Conservation (phyloP, 92 coral and sea anemone genomes). For the Pocillopora grandis region DNA sequence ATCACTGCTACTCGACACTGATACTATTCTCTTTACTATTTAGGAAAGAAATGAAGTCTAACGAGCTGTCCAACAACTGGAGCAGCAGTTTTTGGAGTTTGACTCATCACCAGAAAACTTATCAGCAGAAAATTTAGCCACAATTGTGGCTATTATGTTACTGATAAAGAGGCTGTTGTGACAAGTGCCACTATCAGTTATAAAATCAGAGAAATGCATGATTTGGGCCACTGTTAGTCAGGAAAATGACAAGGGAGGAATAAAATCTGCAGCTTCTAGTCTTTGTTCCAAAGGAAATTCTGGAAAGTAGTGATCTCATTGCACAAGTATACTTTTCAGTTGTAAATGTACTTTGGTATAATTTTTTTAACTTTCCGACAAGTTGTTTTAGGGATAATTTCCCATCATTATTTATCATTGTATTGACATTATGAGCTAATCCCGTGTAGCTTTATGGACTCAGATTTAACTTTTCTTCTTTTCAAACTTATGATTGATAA, state of each 20-base stretch:
- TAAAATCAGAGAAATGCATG: slow-evolving; percentile 65
- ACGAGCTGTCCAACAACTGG: slow-evolving; percentile 59
- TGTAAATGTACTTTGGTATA: too few relatives aligned
- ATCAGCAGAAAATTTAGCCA: slow-evolving; percentile 43
- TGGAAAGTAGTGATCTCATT: slow-evolving; percentile 7
- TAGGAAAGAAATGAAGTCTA: slow-evolving; percentile 56
- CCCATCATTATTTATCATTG: too few relatives aligned
- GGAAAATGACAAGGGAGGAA: slow-evolving; percentile 44
- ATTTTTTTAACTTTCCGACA: too few relatives aligned
- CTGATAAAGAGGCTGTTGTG: slow-evolving; percentile 57
- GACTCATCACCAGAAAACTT: slow-evolving; percentile 49
- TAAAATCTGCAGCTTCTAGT: slow-evolving; percentile 61
- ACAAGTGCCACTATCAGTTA: slow-evolving; percentile 61
- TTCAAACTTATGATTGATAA: not conserved
- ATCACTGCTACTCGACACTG: not conserved
- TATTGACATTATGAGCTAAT: too few relatives aligned
- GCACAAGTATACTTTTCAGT: not conserved
- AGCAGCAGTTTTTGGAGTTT: slow-evolving; percentile 56
- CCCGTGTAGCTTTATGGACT: not conserved
- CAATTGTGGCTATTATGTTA: slow-evolving; percentile 45
- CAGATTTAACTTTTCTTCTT: not conserved
- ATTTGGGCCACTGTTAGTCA: slow-evolving; percentile 51
- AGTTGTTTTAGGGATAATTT: too few relatives aligned
- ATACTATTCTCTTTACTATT: not conserved
- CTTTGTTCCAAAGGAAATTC: slow-evolving; percentile 1